phyloP scores from a whole-genome alignment of 1,140 invertebrate species.

The Geopemphigus sp. region DNA sequence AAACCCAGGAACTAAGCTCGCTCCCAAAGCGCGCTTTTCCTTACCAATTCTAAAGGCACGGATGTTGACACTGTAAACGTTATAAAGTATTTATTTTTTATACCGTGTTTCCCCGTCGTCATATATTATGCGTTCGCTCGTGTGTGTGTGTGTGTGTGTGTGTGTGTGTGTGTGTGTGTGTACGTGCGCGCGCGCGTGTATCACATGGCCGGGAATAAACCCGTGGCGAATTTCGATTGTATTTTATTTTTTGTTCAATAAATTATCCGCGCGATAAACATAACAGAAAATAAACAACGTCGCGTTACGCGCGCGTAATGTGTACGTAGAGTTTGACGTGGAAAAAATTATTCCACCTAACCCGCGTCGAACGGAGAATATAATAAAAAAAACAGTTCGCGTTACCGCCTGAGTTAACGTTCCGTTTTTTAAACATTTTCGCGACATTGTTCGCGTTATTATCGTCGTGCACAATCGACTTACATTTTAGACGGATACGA shows the following conservation, averaged over 20 bases:
- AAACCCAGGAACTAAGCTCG: background rate
- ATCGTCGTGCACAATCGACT: too few species aligned
- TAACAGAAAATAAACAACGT: conserved; percentile 4
- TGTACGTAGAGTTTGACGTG: background rate
- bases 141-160: background rate
- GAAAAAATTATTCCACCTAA: background rate
- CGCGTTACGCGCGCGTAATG: background rate
- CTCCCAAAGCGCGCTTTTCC: background rate
- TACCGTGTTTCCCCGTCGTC: too few species aligned
- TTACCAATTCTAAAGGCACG: background rate
- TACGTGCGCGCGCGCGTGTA: background rate
- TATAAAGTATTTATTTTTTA: conserved; percentile 18
- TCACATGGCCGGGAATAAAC: background rate
- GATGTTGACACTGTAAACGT: background rate
- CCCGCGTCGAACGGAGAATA: background rate
- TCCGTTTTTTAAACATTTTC: too few species aligned
- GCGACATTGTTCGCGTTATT: too few species aligned
- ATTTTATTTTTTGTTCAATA: conserved; percentile 31
- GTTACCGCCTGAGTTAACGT: too few species aligned
- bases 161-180: too few species aligned
- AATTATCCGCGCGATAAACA: conserved; percentile 13
- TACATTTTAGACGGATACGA: too few species aligned
- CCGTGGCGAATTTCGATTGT: conserved; percentile 1
- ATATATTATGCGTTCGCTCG: too few species aligned
- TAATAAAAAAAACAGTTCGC: background rate